A percentile compares a stretch with the other conserved stretches of the same genome.
Evolutionary conservation across 2,888 invertebrate genomes (phyloP).

Genomic region (Ophion ventricosus): DNA sequence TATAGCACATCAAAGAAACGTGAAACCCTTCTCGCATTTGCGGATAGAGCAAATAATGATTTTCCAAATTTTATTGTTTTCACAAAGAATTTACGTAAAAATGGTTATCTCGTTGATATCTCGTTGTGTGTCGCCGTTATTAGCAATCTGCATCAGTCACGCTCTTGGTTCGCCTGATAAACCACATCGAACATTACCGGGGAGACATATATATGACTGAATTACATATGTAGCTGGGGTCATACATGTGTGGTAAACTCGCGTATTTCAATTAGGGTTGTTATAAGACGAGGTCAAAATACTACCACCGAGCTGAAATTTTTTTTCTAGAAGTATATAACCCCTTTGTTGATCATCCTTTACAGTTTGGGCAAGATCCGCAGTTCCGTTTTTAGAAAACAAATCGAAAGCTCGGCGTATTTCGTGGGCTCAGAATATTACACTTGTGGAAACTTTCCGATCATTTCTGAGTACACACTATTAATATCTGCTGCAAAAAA

Average conservation of each 20-base stretch:
- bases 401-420: too few species aligned
- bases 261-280: constrained; percentile 63
- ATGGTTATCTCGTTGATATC: not conserved
- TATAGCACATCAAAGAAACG: not conserved
- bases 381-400: too few species aligned
- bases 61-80: not conserved
- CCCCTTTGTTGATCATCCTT: too few species aligned
- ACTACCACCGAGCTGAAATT: too few species aligned
- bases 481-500: too few species aligned
- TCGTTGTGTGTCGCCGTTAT: not conserved
- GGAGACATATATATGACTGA: constrained; percentile 13
- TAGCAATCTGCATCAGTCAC: not conserved
- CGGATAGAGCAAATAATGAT: too few species aligned
- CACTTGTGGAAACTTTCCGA: too few species aligned
- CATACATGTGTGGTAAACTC: constrained; percentile 29
- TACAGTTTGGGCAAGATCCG: too few species aligned
- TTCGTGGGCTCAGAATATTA: too few species aligned
- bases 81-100: not conserved
- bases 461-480: too few species aligned
- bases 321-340: too few species aligned
- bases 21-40: not conserved
- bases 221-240: constrained; percentile 33
- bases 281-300: too few species aligned
- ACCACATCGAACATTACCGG: constrained; percentile 28
- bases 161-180: not conserved